Conservation (phyloP, 2,797 vertebrate genomes). For the Hydrolagus colliei region DNA sequence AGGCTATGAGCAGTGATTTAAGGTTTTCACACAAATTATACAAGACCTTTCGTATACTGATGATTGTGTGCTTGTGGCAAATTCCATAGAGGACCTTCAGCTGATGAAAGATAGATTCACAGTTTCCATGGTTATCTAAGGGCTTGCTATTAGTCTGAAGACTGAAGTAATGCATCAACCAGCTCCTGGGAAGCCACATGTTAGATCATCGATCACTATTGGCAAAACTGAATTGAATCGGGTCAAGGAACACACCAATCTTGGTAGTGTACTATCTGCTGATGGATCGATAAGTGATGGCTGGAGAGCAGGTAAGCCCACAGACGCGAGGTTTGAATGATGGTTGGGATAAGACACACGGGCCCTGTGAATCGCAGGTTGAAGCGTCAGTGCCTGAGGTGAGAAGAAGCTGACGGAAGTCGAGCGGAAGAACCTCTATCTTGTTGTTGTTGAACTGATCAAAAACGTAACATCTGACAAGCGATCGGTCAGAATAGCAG, state of each 20-base stretch:
- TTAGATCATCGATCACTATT: neutral
- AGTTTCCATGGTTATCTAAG: neutral
- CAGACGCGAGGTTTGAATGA: no score
- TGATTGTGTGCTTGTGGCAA: neutral
- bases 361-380: no score
- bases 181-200: neutral
- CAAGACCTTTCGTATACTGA: neutral
- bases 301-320: neutral
- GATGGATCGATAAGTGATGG: neutral
- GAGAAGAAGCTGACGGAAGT: no score
- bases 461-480: no score
- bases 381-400: no score
- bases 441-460: no score
- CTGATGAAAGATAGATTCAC: neutral
- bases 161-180: neutral
- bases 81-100: neutral
- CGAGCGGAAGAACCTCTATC: no score
- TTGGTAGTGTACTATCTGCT: neutral
- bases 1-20: neutral
- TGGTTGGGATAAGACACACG: no score
- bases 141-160: neutral
- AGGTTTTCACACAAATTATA: neutral
- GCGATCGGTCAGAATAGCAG: no score
- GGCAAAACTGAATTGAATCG: neutral
- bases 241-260: neutral